Evolutionary conservation across 1,140 invertebrate genomes (phyloP), one percentile per base, ranked within the genome.

Genomic region (Pemphigus obesinymphae): DNA sequence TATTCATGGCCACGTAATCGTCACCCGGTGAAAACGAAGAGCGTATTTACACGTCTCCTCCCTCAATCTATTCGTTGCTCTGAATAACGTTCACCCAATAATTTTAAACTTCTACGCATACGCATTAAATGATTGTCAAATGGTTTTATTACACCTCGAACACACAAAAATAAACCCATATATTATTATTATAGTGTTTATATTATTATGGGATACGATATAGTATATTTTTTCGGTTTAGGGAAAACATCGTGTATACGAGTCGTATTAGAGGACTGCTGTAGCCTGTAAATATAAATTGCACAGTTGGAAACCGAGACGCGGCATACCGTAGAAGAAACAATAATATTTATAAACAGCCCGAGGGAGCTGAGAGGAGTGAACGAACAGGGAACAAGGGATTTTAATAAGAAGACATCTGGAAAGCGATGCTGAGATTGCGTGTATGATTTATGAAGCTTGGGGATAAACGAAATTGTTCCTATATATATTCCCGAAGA

Each of bases 1-100:
- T 53, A 76, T 76, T 76, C 73, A 76, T 76, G 5, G 48, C 17
- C 73, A 76, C 73, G 73, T 76, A 53, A 73, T 72, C 40, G 43
- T 50, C 43, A 15, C 70, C 6, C 8, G 15, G n/a, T 23, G 5
- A 73, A 45, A 23, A 75, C 29, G 45, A 66, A 4, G 31, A 20
- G 17, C 20, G 11, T 8, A 40, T 8, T 8, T 8, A 8, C 37
- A 8, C 37, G 37, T 5, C 37, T 40, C n/a, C n/a, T n/a, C n/a
- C n/a, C n/a, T n/a, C n/a, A n/a, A n/a, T n/a, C 8, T 40, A 40
- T 40, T n/a, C 34, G 37, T 68, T n/a, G 66, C 5, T 23, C 66
- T n/a, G 66, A 40, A 68, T 37, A 68, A 15, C 7, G 29, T 31
- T 40, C 37, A 10, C 37, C 37, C n/a, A n/a, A n/a, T n/a, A n/a